phyloP scores from a whole-genome alignment of 2,113 vertebrate genomes.

The Dasyurus viverrinus region DNA sequence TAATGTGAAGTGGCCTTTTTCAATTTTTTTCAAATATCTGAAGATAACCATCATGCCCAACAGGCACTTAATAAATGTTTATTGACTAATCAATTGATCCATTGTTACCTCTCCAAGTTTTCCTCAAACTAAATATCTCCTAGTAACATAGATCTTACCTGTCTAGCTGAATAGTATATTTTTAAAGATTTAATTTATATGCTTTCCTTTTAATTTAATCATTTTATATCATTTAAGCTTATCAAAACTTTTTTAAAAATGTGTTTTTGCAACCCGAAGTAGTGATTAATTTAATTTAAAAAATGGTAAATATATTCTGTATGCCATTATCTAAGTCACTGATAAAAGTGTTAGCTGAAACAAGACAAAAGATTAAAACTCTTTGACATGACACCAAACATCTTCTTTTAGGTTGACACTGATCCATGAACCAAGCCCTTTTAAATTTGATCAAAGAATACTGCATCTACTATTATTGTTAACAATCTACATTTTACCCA shows the following conservation, averaged over 20 bases:
- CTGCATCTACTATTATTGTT: neutral
- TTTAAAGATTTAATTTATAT: slow-evolving; percentile 28
- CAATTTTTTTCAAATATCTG: neutral
- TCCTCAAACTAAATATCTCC: neutral
- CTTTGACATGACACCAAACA: neutral
- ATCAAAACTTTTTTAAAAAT: neutral
- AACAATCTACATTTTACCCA: neutral
- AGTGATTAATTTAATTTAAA: neutral
- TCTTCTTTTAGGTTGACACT: neutral
- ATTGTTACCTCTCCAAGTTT: neutral
- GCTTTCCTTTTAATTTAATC: slow-evolving; percentile 11
- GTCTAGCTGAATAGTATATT: neutral
- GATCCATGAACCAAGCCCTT: neutral
- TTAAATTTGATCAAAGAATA: neutral
- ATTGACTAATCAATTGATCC: neutral
- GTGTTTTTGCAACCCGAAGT: neutral
- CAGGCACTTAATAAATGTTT: neutral
- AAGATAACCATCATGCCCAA: neutral
- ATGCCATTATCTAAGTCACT: neutral
- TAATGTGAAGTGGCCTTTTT: neutral
- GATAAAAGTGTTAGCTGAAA: neutral
- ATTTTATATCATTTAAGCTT: slow-evolving; percentile 4
- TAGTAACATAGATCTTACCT: neutral
- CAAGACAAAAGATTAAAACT: neutral
- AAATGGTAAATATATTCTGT: neutral